Percentiles rank a stretch among this genome's conserved stretches.
phyloP scores from a whole-genome alignment of 2,888 invertebrate genomes.

The Zaprionus lineosus region DNA sequence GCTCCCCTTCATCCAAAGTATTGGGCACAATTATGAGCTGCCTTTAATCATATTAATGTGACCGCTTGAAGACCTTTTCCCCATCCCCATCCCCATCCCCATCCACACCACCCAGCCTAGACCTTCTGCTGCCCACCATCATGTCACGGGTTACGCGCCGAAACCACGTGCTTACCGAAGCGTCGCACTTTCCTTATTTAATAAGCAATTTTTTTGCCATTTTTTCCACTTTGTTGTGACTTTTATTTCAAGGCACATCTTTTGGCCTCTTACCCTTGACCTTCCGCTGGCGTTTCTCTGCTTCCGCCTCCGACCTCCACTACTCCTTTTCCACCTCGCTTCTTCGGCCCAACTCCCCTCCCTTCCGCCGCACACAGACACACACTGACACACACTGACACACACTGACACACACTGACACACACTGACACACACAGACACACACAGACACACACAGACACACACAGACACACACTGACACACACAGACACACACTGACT shows the following conservation, averaged over 20 bases:
- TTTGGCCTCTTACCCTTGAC: constrained; percentile 64
- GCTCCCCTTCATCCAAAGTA: constrained; percentile 12
- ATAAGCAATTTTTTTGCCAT: constrained; percentile 26
- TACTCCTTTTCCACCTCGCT: neutral
- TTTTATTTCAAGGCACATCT: constrained; percentile 32
- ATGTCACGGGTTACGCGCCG: neutral
- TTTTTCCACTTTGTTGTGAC: constrained; percentile 5
- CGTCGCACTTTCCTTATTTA: constrained; percentile 58
- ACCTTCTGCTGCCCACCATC: neutral
- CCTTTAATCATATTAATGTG: constrained; percentile 73
- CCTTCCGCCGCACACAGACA: too few species aligned
- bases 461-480: too few species aligned
- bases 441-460: too few species aligned
- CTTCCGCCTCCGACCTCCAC: neutral
- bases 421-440: too few species aligned
- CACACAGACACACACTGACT: constrained; percentile 5
- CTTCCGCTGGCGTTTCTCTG: constrained; percentile 45
- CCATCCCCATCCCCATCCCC: neutral
- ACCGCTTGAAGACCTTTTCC: constrained; percentile 18
- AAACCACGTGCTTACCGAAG: constrained; percentile 43
- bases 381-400: too few species aligned
- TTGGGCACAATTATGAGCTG: constrained; percentile 70
- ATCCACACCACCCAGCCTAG: too few species aligned
- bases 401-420: too few species aligned
- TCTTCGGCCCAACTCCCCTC: neutral